phyloP scores from a whole-genome alignment of 1,140 invertebrate species.

The Caenorhabditis tropicalis region DNA sequence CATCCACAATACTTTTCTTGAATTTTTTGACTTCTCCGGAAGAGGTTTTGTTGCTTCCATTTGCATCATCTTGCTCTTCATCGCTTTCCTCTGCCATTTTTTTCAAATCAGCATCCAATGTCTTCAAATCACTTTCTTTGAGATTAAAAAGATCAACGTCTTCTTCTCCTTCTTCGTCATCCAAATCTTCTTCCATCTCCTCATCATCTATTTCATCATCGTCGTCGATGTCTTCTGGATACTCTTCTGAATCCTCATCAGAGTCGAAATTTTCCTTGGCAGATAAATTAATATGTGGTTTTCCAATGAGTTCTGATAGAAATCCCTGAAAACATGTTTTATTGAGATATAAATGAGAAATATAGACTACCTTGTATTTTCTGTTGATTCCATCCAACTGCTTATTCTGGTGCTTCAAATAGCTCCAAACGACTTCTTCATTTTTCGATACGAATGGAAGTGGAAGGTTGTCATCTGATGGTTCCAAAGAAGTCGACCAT shows the following conservation, averaged over 20 bases:
- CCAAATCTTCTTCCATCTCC: constrained; percentile 26
- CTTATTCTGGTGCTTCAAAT: constrained; percentile 32
- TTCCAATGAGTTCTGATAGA: constrained; percentile 12
- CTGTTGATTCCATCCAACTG: constrained; percentile 7
- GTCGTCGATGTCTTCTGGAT: neutral
- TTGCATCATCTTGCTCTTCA: neutral
- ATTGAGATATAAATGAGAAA: neutral
- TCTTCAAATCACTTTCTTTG: constrained; percentile 24
- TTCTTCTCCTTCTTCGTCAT: constrained; percentile 22
- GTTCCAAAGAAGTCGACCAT: constrained; percentile 6
- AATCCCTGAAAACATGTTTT: neutral
- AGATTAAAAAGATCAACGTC: neutral
- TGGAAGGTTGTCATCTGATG: constrained; percentile 1
- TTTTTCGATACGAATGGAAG: constrained; percentile 30
- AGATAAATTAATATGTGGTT: neutral
- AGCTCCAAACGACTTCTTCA: constrained; percentile 10
- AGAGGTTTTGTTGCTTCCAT: neutral
- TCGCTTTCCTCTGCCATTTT: neutral
- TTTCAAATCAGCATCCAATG: constrained; percentile 6
- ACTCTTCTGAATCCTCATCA: neutral
- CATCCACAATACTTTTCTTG: constrained; percentile 34
- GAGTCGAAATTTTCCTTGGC: neutral
- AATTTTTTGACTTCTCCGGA: neutral
- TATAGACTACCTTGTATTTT: constrained; percentile 8
- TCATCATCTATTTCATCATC: neutral